phyloP scores from a whole-genome alignment of 2,888 invertebrate species.

The Endotricha flammealis region DNA sequence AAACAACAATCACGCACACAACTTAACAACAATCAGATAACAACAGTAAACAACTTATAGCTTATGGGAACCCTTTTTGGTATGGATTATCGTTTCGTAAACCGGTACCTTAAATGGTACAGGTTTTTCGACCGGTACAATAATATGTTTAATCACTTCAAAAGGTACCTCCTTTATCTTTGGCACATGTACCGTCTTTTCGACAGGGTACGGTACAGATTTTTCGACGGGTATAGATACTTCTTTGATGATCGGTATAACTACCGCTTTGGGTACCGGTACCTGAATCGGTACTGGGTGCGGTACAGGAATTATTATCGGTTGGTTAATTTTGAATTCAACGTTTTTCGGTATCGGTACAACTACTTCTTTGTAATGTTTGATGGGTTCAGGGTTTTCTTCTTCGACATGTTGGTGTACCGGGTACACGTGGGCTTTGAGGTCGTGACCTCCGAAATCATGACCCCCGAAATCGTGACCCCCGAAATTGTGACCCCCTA shows the following conservation, averaged over 20 bases:
- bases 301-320: slow-evolving; percentile 76
- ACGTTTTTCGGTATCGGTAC: slow-evolving; percentile 81
- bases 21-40: slow-evolving; percentile 16
- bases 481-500: slow-evolving; percentile 25
- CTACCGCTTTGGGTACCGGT: slow-evolving; percentile 82
- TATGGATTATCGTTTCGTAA: slow-evolving; percentile 84
- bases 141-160: slow-evolving; percentile 82
- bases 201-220: slow-evolving; percentile 84
- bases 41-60: slow-evolving; percentile 29
- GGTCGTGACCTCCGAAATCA: slow-evolving; percentile 47
- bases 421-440: slow-evolving; percentile 70
- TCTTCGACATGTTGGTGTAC: slow-evolving; percentile 83
- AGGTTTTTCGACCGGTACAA: slow-evolving; percentile 83
- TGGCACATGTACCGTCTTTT: slow-evolving; percentile 81
- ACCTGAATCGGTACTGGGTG: slow-evolving; percentile 84
- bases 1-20: slow-evolving; percentile 21
- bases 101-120: slow-evolving; percentile 84
- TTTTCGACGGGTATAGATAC: slow-evolving; percentile 84
- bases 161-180: slow-evolving; percentile 84
- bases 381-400: slow-evolving; percentile 82
- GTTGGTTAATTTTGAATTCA: slow-evolving; percentile 77
- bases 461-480: slow-evolving; percentile 49
- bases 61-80: slow-evolving; percentile 78
- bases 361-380: slow-evolving; percentile 82
- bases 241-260: slow-evolving; percentile 83